Evolutionary conservation across 2,113 vertebrate species (phyloP).

Genomic region (Tringa solitaria): DNA sequence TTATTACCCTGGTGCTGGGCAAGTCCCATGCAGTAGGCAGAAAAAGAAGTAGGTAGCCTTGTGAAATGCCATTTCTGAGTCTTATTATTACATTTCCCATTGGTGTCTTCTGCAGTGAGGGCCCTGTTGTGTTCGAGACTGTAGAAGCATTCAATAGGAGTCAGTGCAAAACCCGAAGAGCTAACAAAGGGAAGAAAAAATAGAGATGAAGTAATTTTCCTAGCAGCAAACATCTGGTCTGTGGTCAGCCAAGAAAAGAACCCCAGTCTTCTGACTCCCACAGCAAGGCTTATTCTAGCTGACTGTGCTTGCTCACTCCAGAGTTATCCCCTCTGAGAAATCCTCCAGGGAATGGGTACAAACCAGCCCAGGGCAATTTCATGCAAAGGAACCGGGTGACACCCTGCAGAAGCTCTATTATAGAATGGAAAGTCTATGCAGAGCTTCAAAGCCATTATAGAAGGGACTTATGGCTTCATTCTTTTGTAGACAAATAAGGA

Average conservation of each 20-base stretch:
- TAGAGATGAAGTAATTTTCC: constrained; percentile 39
- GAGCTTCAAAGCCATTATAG: background rate
- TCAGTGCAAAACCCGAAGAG: background rate
- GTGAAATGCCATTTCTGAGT: background rate
- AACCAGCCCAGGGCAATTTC: background rate
- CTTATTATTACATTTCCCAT: background rate
- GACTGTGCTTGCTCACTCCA: background rate
- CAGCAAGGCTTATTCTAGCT: constrained; percentile 8
- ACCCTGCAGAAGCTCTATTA: background rate
- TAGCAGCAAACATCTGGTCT: constrained; percentile 54
- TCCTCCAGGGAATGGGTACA: background rate
- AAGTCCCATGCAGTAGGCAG: background rate
- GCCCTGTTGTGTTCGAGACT: constrained; percentile 2
- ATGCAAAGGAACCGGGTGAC: background rate
- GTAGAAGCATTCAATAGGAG: constrained; percentile 27
- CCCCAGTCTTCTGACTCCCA: background rate
- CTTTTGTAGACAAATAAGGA: background rate
- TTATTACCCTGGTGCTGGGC: background rate
- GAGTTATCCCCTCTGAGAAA: background rate
- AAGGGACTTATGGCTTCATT: background rate
- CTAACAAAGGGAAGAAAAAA: constrained; percentile 59
- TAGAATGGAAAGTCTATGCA: background rate
- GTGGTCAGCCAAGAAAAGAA: constrained; percentile 46
- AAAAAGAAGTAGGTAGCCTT: background rate
- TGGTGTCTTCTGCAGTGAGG: constrained; percentile 18